Evolutionary conservation across 2,113 vertebrate species (phyloP).

Genomic region (Rhodinocichla rosea): DNA sequence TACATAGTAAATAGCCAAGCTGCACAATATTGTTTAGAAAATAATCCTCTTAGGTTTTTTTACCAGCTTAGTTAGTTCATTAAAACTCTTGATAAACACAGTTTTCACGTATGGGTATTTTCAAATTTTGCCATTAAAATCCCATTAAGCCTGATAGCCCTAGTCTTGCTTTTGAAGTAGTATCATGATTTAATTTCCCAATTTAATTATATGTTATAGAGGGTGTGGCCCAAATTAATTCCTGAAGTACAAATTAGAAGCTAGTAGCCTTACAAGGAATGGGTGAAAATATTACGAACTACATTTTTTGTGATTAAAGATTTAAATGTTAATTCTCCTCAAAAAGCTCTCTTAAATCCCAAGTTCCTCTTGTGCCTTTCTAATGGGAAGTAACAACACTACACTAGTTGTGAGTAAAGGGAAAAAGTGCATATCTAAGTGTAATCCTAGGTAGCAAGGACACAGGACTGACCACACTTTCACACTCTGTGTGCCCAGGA

Average conservation of each 20-base stretch:
- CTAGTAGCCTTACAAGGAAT: neutral
- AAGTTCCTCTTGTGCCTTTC: neutral
- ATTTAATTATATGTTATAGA: neutral
- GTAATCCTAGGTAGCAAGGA: neutral
- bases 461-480: neutral
- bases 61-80: neutral
- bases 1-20: neutral
- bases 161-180: neutral
- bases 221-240: neutral
- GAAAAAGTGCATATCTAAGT: neutral
- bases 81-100: neutral
- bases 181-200: neutral
- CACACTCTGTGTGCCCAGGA: neutral
- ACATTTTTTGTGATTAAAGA: neutral
- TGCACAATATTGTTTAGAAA: neutral
- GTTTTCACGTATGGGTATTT: neutral
- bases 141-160: neutral
- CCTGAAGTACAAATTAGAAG: neutral
- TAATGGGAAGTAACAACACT: neutral
- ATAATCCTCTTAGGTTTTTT: conserved; percentile 24
- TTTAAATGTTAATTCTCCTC: neutral
- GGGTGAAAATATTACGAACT: neutral
- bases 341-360: neutral
- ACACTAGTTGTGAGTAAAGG: neutral
- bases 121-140: conserved; percentile 20